Base-by-base conservation (phyloP, 1,140 invertebrate genomes). In the Laupala kohalensis region DNA sequence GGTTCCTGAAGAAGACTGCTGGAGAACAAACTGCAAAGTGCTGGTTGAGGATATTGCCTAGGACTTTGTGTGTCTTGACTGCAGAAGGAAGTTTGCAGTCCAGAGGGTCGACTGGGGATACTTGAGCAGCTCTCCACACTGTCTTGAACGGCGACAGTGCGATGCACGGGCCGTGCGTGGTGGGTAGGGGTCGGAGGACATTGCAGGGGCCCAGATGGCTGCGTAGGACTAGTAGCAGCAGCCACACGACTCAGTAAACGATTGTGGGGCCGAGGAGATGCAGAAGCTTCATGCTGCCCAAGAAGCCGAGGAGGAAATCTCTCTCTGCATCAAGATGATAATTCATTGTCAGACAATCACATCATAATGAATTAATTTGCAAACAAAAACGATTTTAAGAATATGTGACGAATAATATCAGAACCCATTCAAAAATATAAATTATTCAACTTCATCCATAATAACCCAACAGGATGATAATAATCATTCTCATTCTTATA, bases 151-250 rank as follows among this genome's bases (percentile, higher is more conserved):
- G 64, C 64, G 23, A 25, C 12, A 65, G 25, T 68, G 23, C 13
- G 25, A 30, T 25, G 28, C 23, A 25, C 23, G 62, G 73, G 37
- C 71, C 72, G 68, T 9, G 90, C 89, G 76, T 91, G 90, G 80
- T 93, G 92, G 0, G 91, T 93, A 0, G 92, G 91, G 0, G 91
- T 93, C 0, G 92, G 91, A 6, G 90, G 91, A 78, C 92, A 94
- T 29, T 89, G 83, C 0, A 82, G 63, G n/a, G 37, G 28, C 23
- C 69, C 69, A 12, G 69, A 62, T 0, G 69, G 69, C 19, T 30
- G 27, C 15, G 69, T 70, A 5, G 69, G 69, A 62, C 53, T 70
- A 5, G 69, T 70, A 4, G 37, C 69, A 3, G 37, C 62, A 53
- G 69, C 69, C 9, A 70, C 69, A 63, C 69, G 69, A 62, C 37